phyloP scores from a whole-genome alignment of 2,113 vertebrate genomes.

The Trogon melanurus region DNA sequence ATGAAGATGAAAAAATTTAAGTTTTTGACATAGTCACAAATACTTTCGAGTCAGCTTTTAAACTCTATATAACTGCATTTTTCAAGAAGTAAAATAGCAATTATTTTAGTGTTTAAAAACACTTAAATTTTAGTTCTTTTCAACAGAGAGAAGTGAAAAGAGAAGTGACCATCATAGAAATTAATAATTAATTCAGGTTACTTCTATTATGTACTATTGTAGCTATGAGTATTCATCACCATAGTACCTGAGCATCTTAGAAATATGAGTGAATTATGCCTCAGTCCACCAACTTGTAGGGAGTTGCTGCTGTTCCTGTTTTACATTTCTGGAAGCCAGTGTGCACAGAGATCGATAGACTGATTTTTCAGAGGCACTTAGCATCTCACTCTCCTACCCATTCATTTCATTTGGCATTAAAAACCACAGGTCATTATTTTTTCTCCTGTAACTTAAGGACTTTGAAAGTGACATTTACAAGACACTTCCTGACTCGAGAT shows the following conservation, averaged over 20 bases:
- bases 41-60: background rate
- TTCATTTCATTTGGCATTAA: background rate
- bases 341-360: background rate
- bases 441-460: background rate
- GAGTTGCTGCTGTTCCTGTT: background rate
- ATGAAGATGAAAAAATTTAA: background rate
- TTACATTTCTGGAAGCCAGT: background rate
- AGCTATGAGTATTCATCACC: background rate
- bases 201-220: background rate
- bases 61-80: background rate
- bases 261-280: background rate
- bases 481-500: background rate
- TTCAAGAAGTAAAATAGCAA: background rate
- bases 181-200: background rate
- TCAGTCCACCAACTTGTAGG: background rate
- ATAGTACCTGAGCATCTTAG: background rate
- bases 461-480: background rate
- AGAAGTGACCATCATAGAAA: background rate
- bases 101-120: background rate
- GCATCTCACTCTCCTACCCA: background rate
- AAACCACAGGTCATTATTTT: background rate
- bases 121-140: background rate
- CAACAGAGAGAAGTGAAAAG: background rate
- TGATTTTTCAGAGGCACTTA: background rate
- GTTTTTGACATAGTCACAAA: fast-evolving